Evolutionary conservation across 2,113 vertebrate species (phyloP).

Genomic region (Marcusenius ussheri): DNA sequence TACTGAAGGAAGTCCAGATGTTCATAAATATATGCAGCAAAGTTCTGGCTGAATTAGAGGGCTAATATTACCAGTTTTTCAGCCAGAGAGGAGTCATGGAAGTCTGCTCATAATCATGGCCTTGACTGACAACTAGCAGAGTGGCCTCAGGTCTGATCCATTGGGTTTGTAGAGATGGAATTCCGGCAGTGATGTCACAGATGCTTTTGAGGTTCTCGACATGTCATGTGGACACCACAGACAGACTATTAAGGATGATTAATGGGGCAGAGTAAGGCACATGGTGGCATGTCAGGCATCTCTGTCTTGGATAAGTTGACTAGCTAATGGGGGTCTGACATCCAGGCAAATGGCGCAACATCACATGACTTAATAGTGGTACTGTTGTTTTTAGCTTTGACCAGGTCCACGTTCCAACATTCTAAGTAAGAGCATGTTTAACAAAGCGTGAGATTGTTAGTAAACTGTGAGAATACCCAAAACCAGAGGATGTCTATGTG

Average conservation of each 20-base stretch:
- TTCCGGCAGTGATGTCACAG: neutral
- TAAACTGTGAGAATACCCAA: neutral
- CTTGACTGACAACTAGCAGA: neutral
- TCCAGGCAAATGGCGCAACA: neutral
- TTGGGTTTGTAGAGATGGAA: neutral
- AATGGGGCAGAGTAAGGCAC: neutral
- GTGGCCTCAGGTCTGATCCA: neutral
- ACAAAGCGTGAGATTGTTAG: neutral
- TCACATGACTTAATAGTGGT: neutral
- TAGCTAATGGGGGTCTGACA: neutral
- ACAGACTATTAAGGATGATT: neutral
- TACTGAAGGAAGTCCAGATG: neutral
- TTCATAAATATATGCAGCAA: neutral
- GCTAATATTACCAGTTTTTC: neutral
- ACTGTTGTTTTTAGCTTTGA: neutral
- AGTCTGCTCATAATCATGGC: neutral
- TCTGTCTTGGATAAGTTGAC: neutral
- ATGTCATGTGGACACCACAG: neutral
- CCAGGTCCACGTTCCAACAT: neutral
- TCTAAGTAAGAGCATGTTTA: neutral
- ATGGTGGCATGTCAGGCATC: neutral
- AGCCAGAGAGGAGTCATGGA: neutral
- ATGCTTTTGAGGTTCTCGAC: neutral
- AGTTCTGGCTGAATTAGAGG: neutral
- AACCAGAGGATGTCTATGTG: neutral